A percentile compares a stretch with the other conserved stretches of the same genome.
Evolutionary conservation across 2,888 invertebrate genomes (phyloP).

Genomic region (Criorhina ranunculi): DNA sequence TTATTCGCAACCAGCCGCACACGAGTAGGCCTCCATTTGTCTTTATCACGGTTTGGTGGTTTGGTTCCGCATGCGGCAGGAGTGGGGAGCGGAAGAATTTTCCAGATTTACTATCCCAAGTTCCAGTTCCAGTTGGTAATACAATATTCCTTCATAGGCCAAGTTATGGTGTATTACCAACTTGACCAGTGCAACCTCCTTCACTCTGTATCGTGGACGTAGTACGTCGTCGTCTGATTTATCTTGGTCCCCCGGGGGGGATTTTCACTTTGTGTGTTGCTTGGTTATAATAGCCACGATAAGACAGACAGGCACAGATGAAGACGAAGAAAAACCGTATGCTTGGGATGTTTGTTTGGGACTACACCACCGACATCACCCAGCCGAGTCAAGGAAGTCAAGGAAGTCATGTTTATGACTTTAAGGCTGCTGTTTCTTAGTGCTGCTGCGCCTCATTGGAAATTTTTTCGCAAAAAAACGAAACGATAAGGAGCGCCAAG

Average conservation of each 20-base stretch:
- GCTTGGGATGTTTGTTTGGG: not conserved
- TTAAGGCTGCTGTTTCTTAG: slow-evolving; percentile 67
- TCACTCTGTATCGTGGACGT: slow-evolving; percentile 40
- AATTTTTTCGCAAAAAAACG: slow-evolving; percentile 31
- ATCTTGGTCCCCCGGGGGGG: slow-evolving; percentile 66
- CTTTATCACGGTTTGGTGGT: slow-evolving; percentile 65
- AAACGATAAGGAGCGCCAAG: slow-evolving; percentile 65
- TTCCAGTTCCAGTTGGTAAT: slow-evolving; percentile 51
- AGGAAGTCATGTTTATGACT: slow-evolving; percentile 77
- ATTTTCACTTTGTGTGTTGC: slow-evolving; percentile 72
- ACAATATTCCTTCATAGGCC: slow-evolving; percentile 71
- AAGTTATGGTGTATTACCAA: slow-evolving; percentile 55
- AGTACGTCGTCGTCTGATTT: slow-evolving; percentile 70
- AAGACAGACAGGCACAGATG: slow-evolving; percentile 49
- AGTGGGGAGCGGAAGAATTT: not conserved
- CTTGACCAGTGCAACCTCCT: slow-evolving; percentile 60
- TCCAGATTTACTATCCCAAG: slow-evolving; percentile 59
- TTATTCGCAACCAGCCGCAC: slow-evolving; percentile 42
- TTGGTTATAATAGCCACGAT: slow-evolving; percentile 73
- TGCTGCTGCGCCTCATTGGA: slow-evolving; percentile 50
- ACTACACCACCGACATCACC: slow-evolving; percentile 10
- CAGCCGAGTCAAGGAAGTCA: slow-evolving; percentile 56
- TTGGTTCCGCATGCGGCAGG: slow-evolving; percentile 10
- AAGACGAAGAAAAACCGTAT: slow-evolving; percentile 61
- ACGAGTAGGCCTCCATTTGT: slow-evolving; percentile 46